Evolutionary conservation across 2,888 invertebrate genomes (phyloP).

Genomic region (Brachyptera putata): DNA sequence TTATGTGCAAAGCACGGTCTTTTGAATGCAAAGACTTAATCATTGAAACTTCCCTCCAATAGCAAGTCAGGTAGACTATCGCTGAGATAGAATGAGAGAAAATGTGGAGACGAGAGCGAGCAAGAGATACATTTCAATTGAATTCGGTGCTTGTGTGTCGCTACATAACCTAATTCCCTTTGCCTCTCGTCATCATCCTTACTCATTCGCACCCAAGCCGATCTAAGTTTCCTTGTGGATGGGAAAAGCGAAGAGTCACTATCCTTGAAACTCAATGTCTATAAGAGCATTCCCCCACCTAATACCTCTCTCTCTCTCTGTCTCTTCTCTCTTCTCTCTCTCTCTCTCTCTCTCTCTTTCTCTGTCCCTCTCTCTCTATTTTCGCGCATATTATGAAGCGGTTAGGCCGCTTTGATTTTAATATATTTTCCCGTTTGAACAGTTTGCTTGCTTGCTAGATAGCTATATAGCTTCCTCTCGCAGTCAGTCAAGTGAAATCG

Average conservation of each 20-base stretch:
- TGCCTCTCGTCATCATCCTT: slow-evolving; percentile 9
- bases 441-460: too few relatives aligned
- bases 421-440: neutral
- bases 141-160: slow-evolving; percentile 20
- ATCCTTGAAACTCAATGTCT: neutral
- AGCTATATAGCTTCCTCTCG: too few relatives aligned
- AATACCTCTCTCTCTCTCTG: too few relatives aligned
- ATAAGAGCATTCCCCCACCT: neutral
- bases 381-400: too few relatives aligned
- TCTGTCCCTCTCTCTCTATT: too few relatives aligned
- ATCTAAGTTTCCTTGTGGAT: neutral
- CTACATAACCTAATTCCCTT: slow-evolving; percentile 19
- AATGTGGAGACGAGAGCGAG: neutral
- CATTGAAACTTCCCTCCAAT: slow-evolving; percentile 15
- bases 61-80: slow-evolving; percentile 6
- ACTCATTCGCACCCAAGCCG: neutral
- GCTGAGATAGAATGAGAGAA: too few relatives aligned
- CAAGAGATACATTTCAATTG: slow-evolving; percentile 15
- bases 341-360: too few relatives aligned
- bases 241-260: neutral
- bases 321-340: too few relatives aligned
- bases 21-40: slow-evolving; percentile 18
- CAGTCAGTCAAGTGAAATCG: neutral
- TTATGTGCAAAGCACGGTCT: slow-evolving; percentile 18
- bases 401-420: neutral